phyloP scores from a whole-genome alignment of 2,888 invertebrate species.

The Hypselothyrea guttata region DNA sequence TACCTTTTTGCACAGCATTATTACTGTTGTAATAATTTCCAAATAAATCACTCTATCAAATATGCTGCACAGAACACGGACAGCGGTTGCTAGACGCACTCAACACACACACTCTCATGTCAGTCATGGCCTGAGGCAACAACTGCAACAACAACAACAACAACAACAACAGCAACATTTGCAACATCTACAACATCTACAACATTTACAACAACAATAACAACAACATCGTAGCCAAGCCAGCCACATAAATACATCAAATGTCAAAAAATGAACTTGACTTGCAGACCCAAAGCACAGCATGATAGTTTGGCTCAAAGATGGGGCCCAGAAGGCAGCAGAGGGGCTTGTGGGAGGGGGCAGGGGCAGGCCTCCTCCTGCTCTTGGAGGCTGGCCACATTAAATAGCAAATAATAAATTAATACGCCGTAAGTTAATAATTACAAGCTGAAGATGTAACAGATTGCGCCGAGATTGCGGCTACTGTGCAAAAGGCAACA shows the following conservation, averaged over 20 bases:
- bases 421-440: slow-evolving; percentile 77
- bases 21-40: slow-evolving; percentile 68
- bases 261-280: slow-evolving; percentile 75
- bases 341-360: background rate
- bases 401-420: slow-evolving; percentile 77
- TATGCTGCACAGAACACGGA: slow-evolving; percentile 51
- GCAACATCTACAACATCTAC: slow-evolving; percentile 2
- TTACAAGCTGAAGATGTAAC: slow-evolving; percentile 67
- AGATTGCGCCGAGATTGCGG: slow-evolving; percentile 66
- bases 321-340: slow-evolving; percentile 1
- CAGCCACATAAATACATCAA: slow-evolving; percentile 76
- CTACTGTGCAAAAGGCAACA: slow-evolving; percentile 59
- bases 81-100: background rate
- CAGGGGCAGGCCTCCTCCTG: slow-evolving; percentile 13
- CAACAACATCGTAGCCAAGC: background rate
- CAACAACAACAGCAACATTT: slow-evolving; percentile 9
- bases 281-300: slow-evolving; percentile 51
- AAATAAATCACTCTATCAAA: slow-evolving; percentile 78
- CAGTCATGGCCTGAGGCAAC: background rate
- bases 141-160: slow-evolving; percentile 1
- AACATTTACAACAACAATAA: slow-evolving; percentile 4
- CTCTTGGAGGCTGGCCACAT: slow-evolving; percentile 65
- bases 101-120: background rate
- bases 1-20: slow-evolving; percentile 59
- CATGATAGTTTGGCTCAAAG: slow-evolving; percentile 24